Evolutionary conservation across 2,113 vertebrate genomes (phyloP).

Genomic region (Anarhynchus alexandrinus): DNA sequence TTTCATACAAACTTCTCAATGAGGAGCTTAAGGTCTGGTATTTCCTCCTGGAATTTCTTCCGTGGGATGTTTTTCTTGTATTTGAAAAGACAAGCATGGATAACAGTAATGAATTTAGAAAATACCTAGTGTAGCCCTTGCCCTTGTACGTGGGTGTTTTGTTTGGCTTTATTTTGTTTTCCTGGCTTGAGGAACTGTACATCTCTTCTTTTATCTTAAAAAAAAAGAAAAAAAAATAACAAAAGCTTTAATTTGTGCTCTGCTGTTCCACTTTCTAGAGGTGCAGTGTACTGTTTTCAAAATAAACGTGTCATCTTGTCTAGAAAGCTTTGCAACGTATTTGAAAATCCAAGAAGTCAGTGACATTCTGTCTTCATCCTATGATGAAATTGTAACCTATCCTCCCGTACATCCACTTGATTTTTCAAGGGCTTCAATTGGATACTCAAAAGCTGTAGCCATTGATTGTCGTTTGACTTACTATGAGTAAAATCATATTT

Average conservation of each 20-base stretch:
- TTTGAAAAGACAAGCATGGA: neutral
- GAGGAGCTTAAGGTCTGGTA: neutral
- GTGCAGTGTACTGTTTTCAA: neutral
- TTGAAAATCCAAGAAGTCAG: neutral
- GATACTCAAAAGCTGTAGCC: neutral
- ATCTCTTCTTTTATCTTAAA: neutral
- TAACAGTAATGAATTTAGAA: neutral
- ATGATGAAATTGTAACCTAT: neutral
- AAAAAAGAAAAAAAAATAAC: neutral
- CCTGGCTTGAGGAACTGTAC: neutral
- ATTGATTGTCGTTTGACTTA: neutral
- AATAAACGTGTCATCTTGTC: neutral
- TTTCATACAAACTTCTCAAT: neutral
- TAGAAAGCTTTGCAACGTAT: neutral
- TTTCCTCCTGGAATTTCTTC: neutral
- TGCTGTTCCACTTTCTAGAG: neutral
- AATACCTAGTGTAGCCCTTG: neutral
- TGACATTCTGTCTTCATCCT: neutral
- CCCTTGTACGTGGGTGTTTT: neutral
- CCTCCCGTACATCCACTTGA: neutral
- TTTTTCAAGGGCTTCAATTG: constrained; percentile 27
- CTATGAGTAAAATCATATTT: neutral
- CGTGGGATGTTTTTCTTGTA: neutral
- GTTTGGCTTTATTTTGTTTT: neutral
- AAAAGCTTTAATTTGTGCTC: neutral